Evolutionary conservation across 2,888 invertebrate genomes (phyloP), one percentile per base, ranked within the genome.

Genomic region (Coelopa pilipes): DNA sequence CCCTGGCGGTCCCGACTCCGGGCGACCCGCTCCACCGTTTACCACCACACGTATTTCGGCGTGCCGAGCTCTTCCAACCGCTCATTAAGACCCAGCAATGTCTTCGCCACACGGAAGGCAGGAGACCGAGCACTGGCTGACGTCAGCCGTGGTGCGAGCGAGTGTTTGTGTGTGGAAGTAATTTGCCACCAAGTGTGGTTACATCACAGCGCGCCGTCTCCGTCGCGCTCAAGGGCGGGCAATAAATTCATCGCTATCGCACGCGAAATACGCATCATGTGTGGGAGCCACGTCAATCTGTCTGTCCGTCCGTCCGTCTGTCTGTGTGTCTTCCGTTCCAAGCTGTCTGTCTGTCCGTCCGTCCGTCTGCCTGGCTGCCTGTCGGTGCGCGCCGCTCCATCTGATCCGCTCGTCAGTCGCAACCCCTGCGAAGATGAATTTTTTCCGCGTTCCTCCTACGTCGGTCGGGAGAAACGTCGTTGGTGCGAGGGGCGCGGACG

Each of bases 231-330:
- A 71, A 21, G 55, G 60, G 65, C 71, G 21, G n/a, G 45, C 19
- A 71, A 63, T 65, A 71, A 50, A 71, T 71, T 71, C 55, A 71
- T 65, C 55, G 65, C 24, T 63, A 63, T 71, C 63, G 12, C 71
- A 71, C 65, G 71, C 71, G 63, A 71, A 55, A 46, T 15, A 46
- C 65, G 63, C 71, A 63, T 71, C 55, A 71, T 65, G 21, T 45
- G 69, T 50, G 53, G 24, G 21, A n/a, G 67, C n/a, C 46, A 49
- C 19, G 55, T 15, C 71, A 49, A 66, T 24, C 11, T 57, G 45
- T 45, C 19, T 45, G 19, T 17, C 57, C 46, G 13, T 59, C 45
- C 17, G 15, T 11, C 55, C 19, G 46, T 2, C 45, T 68, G 1
- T 3, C 55, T 68, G 24, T 67, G 34, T 24, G 34, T 21, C 50